Evolutionary conservation across 2,888 invertebrate genomes (phyloP), one percentile per base, ranked within the genome.

Genomic region (Acanthosepion pharaonis): DNA sequence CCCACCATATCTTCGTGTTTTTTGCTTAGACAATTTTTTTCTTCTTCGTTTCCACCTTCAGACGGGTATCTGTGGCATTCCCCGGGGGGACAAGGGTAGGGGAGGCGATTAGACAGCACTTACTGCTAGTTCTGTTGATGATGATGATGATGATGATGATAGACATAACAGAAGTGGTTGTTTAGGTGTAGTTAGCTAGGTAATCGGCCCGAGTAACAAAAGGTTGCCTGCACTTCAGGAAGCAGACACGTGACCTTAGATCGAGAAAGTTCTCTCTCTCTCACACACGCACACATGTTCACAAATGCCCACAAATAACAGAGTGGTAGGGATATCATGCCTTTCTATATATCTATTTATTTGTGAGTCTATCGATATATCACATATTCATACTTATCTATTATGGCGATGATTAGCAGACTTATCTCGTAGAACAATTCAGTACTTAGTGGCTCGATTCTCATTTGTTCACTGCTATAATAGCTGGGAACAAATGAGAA

Each of bases 111-210:
- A 15, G n/a, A 33, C 33, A 33, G 78, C n/a, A 33, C n/a, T 25
- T 78, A 28, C 8, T 78, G 28, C 28, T n/a, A 6, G 9, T 78
- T 28, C 20, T 18, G 18, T 11, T 78, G 11, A 0, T n/a, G 33
- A 3, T 33, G 78, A 78, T 15, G 18, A 78, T n/a, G 78, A 78
- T n/a, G n/a, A n/a, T 78, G 78, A n/a, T 78, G 33, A 78, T 78
- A 78, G 78, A 78, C 78, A 78, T 78, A 78, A 78, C 78, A 78
- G 78, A n/a, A n/a, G 78, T 78, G 33, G n/a, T 78, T 78, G n/a
- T 78, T n/a, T 33, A 59, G 59, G 59, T 59, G 59, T 59, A 59
- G 59, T 20, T 59, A 78, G 78, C 78, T 33, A 78, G 78, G 78
- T 78, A 78, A 33, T 33, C 78, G 78, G n/a, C 78, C 78, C n/a